Percentiles rank a stretch among this genome's conserved stretches.
Evolutionary conservation across 2,797 vertebrate species (phyloP).

Genomic region (Alouatta caraya): DNA sequence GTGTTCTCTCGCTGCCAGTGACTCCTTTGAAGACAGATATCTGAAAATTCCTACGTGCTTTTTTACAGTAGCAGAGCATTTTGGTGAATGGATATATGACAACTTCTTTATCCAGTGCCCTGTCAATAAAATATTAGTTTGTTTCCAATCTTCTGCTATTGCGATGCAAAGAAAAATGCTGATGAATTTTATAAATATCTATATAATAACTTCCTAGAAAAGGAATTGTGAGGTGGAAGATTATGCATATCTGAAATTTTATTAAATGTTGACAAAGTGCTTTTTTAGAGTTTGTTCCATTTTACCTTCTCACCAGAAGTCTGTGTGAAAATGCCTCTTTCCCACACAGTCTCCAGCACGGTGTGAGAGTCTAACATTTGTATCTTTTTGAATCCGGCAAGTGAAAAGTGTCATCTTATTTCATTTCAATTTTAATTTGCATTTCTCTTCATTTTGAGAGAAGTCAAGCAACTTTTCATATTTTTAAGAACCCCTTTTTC

Average conservation of each 20-base stretch:
- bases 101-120: background rate
- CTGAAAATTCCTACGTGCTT: background rate
- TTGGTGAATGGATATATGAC: background rate
- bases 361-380: background rate
- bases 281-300: background rate
- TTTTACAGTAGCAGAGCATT: background rate
- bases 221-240: background rate
- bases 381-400: background rate
- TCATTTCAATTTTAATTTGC: background rate
- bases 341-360: background rate
- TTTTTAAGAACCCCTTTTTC: background rate
- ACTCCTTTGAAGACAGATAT: background rate
- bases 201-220: background rate
- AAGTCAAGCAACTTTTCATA: background rate
- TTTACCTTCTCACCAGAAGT: background rate
- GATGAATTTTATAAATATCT: background rate
- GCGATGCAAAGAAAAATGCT: background rate
- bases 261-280: background rate
- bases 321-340: background rate
- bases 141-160: background rate
- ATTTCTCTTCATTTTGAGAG: conserved; percentile 21
- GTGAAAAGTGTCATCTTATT: background rate
- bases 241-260: background rate
- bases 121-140: background rate
- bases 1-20: background rate